These are phyloP conservation scores for Mesocricetus auratus DNA, from an alignment of 2,113 vertebrate genomes.

Conservation along the genomic window DNA sequence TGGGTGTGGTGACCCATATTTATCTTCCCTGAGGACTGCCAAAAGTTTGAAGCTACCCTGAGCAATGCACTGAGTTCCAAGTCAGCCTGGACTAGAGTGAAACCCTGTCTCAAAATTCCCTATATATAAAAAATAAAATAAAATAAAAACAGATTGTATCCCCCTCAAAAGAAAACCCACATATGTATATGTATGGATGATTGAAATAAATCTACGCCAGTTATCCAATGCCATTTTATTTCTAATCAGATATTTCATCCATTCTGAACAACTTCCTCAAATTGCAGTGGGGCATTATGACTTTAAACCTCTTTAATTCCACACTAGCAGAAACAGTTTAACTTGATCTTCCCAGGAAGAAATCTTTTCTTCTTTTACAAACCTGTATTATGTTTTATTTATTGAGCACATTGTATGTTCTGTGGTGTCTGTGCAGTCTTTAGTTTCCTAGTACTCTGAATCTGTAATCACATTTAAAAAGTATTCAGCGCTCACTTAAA, in stretches of 20 bases:
- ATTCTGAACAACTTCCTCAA: conserved; percentile 6
- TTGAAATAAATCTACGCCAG: background rate
- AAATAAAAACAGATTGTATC: background rate
- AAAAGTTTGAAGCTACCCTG: background rate
- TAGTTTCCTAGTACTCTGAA: conserved; percentile 19
- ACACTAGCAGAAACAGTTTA: background rate
- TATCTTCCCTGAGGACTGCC: background rate
- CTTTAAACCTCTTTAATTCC: conserved; percentile 2
- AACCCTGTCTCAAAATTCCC: background rate
- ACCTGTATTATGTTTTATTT: background rate
- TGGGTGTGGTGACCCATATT: no score
- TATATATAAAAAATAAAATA: background rate
- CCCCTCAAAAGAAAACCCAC: background rate
- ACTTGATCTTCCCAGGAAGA: background rate
- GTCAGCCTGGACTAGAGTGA: background rate
- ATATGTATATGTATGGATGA: background rate
- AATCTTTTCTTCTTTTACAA: conserved; percentile 35
- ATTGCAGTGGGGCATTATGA: background rate
- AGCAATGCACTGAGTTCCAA: background rate
- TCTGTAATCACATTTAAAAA: background rate
- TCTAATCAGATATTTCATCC: background rate
- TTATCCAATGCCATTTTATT: conserved; percentile 3
- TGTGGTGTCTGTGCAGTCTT: background rate
- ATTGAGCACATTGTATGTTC: background rate
- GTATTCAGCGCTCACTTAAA: background rate